Evolutionary conservation across 2,888 invertebrate genomes (phyloP), one percentile per base, ranked within the genome.

Genomic region (Hofmannophila pseudospretella): DNA sequence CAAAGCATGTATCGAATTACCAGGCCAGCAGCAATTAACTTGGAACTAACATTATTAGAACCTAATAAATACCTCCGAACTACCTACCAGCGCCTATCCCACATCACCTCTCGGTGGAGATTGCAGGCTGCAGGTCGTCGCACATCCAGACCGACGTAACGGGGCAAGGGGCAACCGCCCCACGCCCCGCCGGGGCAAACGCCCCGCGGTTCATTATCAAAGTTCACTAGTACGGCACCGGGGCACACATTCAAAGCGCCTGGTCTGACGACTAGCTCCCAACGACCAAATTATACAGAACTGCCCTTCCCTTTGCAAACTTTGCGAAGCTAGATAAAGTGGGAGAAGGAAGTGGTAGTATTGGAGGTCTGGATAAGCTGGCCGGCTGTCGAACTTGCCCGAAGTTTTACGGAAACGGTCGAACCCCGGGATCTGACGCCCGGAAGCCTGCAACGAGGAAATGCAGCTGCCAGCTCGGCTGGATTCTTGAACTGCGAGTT

Each of bases 121-220:
- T 61, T 61, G 70, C 68, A 70, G 75, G 68, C 71, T 61, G 71
- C 69, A 71, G 75, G 69, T 73, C 73, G 74, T 66, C 75, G 78
- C 69, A 74, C 68, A 66, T 60, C 59, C 61, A 60, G 54, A 55
- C 45, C 52, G 58, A 63, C 63, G 67, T 65, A 27, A 11, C 11
- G 10, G 12, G 27, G 27, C 12, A n/a, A 27, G 10, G 12, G 27
- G 27, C 12, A n/a, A 27, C 7, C 27, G 49, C 52, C 42, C 50
- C 55, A 11, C 43, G 47, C 59, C 51, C 61, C 47, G 49, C 65
- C 66, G 72, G 68, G 75, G 67, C 75, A 66, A 70, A 70, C 70
- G 68, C 72, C 76, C 67, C 67, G 58, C 60, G 72, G 85, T 85
- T 85, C 85, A 85, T 85, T 85, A 85, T 74, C 84, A 85, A 85